Base-by-base conservation (phyloP, 2,113 vertebrate species). In the Scolopax mira region DNA sequence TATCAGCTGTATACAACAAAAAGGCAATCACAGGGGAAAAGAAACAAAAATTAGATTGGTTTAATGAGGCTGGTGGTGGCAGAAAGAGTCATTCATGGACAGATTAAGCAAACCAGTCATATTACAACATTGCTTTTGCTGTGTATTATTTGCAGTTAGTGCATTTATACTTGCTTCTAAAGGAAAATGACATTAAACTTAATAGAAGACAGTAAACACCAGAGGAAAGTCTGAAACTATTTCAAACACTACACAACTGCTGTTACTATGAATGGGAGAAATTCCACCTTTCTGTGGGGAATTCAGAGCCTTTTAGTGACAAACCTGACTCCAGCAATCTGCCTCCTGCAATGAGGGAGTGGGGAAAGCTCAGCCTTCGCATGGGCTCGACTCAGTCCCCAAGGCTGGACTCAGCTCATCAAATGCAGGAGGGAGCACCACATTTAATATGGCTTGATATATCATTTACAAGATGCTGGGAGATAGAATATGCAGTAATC, bases 391-490 rank as follows among this genome's bases (percentile, higher is more conserved):
- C 51, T 52, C 57, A 18, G 62, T n/a, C 7, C 22, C 80, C 66
- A 22, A 5, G 52, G 17, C 7, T 58, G 81, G 91, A 24, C 87
- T 30, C 30, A 6, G 75, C 89, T 84, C 85, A 49, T 44, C 79
- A 89, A 25, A 93, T 80, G 75, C 82, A 49, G 70, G 58, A 79
- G 75, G 83, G 39, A 86, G 35, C 79, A 27, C 44, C 8, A 3
- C 6, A 3, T 41, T 48, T 88, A 62, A 3, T 22, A 46, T 33
- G 62, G 94, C 73, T 51, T 51, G 41, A 91, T 31, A 30, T 57
- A 95, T 83, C 90, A 81, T 94, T 90, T 89, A 66, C 85, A 79
- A 54, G 90, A n/a, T 42, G 84, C 93, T 72, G 89, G 18, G 80
- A 90, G 81, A 49, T 31, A 77, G 77, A 81, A 87, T 49, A 54